Conservation (phyloP, 1,140 invertebrate genomes). For the Aphelinus atriplicis region DNA sequence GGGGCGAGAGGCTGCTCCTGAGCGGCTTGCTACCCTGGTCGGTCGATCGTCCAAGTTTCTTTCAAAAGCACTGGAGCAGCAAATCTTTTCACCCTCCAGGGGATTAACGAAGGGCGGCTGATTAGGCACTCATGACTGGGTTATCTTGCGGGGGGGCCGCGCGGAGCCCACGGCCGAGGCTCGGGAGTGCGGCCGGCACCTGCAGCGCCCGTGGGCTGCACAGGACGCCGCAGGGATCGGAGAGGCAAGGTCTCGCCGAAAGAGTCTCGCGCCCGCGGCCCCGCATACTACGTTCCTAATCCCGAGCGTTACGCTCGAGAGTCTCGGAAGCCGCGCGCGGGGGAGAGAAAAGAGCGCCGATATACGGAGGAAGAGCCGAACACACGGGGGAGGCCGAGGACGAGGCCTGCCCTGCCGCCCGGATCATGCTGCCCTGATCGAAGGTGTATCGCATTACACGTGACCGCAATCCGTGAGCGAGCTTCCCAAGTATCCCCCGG, state of each 20-base stretch:
- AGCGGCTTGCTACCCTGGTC: constrained; percentile 54
- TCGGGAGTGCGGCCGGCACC: no score
- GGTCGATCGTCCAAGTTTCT: constrained; percentile 56
- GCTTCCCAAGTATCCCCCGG: background rate
- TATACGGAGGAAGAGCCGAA: no score
- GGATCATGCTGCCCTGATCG: constrained; percentile 56
- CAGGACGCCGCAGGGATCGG: no score
- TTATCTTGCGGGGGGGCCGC: no score
- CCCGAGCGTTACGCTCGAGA: background rate
- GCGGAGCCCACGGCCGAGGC: no score
- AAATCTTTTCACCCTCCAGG: constrained; percentile 61
- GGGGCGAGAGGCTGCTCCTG: constrained; percentile 37
- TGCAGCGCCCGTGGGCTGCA: no score
- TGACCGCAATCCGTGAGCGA: constrained; percentile 43
- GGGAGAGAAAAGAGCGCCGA: no score
- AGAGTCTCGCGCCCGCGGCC: no score
- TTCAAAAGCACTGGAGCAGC: constrained; percentile 61
- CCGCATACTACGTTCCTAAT: background rate
- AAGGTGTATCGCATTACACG: constrained; percentile 64
- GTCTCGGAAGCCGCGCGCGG: background rate
- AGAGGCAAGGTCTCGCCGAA: no score
- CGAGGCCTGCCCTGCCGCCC: no score
- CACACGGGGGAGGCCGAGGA: no score
- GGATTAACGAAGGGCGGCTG: constrained; percentile 62
- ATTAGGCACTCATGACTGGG: constrained; percentile 58